Evolutionary conservation across 2,113 vertebrate genomes (phyloP).

Genomic region (Casuarius casuarius): DNA sequence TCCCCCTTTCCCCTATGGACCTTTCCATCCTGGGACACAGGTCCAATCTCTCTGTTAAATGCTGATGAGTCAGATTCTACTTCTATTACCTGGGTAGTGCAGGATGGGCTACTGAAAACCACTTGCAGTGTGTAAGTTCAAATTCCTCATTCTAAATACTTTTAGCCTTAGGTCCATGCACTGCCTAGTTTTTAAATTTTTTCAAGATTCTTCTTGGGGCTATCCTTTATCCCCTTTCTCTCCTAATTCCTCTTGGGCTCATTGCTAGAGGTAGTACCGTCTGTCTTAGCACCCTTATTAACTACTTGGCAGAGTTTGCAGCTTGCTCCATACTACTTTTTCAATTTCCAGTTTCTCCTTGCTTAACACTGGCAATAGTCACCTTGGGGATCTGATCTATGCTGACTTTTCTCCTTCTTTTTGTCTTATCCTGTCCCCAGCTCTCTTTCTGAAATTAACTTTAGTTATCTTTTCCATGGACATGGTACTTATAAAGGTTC

Average conservation of each 20-base stretch:
- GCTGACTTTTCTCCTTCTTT: background rate
- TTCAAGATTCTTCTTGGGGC: background rate
- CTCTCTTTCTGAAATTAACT: background rate
- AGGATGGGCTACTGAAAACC: background rate
- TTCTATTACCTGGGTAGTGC: background rate
- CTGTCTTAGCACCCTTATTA: background rate
- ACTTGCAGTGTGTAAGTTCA: background rate
- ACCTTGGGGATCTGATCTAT: background rate
- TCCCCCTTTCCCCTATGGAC: background rate
- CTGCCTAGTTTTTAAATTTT: background rate
- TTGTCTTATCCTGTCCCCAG: background rate
- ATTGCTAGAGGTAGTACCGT: background rate
- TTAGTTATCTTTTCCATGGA: background rate
- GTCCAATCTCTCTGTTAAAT: background rate
- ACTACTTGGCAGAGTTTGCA: background rate
- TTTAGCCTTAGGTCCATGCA: background rate
- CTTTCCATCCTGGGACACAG: background rate
- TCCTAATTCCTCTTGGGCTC: background rate
- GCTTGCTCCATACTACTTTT: background rate
- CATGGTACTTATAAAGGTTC: background rate
- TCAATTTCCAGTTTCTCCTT: background rate
- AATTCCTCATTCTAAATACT: background rate
- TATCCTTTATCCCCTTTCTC: background rate
- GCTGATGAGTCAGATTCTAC: background rate
- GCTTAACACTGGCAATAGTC: background rate